Evolutionary conservation across 2,888 invertebrate genomes (phyloP).

Genomic region (Periphyllus acericola): DNA sequence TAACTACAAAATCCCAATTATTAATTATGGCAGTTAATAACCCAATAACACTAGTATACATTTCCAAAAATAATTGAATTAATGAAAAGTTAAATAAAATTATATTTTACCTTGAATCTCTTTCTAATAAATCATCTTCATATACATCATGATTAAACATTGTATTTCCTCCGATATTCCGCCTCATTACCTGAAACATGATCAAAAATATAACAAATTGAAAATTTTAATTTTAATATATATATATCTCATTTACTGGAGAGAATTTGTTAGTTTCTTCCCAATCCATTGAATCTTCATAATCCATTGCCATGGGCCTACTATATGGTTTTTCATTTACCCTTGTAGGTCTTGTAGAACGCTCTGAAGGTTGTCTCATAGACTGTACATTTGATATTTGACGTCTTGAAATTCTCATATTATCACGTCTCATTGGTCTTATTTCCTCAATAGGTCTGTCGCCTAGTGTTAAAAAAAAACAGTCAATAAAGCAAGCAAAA

Average conservation of each 20-base stretch:
- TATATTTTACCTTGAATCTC: conserved; percentile 33
- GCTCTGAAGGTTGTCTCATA: conserved; percentile 28
- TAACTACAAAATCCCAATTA: background rate
- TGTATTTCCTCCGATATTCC: conserved; percentile 33
- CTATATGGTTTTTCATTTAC: conserved; percentile 55
- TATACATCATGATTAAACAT: conserved; percentile 45
- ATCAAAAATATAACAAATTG: background rate
- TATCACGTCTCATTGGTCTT: conserved; percentile 43
- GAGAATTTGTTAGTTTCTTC: conserved; percentile 47
- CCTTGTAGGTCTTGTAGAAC: conserved; percentile 16
- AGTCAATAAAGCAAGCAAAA: background rate
- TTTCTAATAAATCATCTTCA: conserved; percentile 42
- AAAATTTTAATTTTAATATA: background rate
- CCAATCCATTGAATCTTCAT: conserved; percentile 57
- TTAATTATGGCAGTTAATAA: background rate
- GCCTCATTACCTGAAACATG: conserved; percentile 16
- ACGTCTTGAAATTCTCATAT: conserved; percentile 10
- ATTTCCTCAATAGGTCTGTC: conserved; percentile 50
- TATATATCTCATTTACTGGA: conserved; percentile 28
- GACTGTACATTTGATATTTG: conserved; percentile 22
- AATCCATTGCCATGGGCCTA: conserved; percentile 54
- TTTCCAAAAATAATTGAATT: background rate
- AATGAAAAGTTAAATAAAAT: background rate
- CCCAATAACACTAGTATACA: background rate
- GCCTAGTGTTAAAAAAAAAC: conserved; percentile 10